These are phyloP conservation scores for Prunella fulvescens DNA, from an alignment of 2,113 vertebrate species.

Conservation along the genomic window DNA sequence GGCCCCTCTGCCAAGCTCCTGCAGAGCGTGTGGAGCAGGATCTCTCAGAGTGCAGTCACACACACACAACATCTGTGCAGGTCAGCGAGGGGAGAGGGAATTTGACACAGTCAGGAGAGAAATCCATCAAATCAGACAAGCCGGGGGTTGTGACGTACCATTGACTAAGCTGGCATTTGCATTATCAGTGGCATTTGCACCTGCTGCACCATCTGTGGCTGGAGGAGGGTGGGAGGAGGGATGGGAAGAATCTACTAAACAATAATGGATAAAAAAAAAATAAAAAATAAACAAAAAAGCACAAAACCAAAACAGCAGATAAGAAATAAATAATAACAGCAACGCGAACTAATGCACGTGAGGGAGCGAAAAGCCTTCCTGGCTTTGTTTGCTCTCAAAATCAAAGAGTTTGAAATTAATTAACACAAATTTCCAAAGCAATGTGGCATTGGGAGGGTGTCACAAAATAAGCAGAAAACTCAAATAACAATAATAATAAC, in stretches of 20 bases:
- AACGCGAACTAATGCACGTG: conserved; percentile 1
- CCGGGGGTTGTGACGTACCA: conserved; percentile 91
- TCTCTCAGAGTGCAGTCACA: conserved; percentile 67
- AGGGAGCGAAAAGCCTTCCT: background rate
- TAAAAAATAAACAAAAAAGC: conserved; percentile 14
- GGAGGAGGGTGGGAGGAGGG: conserved; percentile 92
- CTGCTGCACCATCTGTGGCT: conserved; percentile 93
- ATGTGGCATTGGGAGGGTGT: background rate
- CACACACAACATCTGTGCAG: conserved; percentile 62
- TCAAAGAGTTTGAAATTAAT: background rate
- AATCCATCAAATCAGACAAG: conserved; percentile 67
- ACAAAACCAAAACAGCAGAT: conserved; percentile 4
- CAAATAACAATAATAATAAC: background rate
- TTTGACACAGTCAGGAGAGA: conserved; percentile 64
- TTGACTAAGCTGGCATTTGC: conserved; percentile 95
- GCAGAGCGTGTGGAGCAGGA: background rate
- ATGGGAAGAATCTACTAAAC: conserved; percentile 92
- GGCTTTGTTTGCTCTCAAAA: conserved; percentile 24
- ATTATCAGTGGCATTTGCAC: conserved; percentile 90
- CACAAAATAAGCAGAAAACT: background rate
- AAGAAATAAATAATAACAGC: conserved; percentile 36
- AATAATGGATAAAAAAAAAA: conserved; percentile 79
- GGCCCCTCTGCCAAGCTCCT: conserved; percentile 48
- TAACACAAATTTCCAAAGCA: conserved; percentile 28
- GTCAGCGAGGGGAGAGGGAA: conserved; percentile 47